Evolutionary conservation across 2,888 invertebrate genomes (phyloP).

Genomic region (Pyrochroa serraticornis): DNA sequence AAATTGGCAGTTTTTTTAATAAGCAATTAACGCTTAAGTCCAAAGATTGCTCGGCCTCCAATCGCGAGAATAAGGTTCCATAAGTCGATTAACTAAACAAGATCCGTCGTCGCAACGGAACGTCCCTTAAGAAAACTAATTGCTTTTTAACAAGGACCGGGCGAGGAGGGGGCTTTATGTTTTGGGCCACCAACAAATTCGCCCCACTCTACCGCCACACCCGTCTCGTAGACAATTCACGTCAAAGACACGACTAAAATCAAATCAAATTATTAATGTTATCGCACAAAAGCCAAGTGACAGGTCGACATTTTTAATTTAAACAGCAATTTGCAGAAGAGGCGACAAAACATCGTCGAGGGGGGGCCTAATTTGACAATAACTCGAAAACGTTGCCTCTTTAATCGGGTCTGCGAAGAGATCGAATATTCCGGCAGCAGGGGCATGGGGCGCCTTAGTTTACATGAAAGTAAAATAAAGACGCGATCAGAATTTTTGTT

Average conservation of each 20-base stretch:
- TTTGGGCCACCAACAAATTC: background rate
- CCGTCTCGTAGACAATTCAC: background rate
- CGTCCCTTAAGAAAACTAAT: background rate
- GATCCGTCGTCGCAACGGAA: too few relatives aligned
- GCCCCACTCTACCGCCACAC: background rate
- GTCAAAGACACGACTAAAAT: background rate
- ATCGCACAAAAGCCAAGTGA: background rate
- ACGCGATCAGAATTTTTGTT: background rate
- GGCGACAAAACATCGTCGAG: background rate
- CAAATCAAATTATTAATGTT: background rate
- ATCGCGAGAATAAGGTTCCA: too few relatives aligned
- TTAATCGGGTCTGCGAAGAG: background rate
- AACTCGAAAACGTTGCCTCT: background rate
- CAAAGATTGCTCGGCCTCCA: too few relatives aligned
- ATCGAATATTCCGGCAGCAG: background rate
- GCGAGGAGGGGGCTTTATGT: background rate
- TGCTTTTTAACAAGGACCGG: background rate
- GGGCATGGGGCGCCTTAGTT: background rate
- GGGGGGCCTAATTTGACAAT: too few relatives aligned
- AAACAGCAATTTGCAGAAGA: background rate
- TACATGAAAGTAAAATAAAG: background rate
- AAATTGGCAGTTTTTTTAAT: too few relatives aligned
- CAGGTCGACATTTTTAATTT: too few relatives aligned
- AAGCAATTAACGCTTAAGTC: too few relatives aligned
- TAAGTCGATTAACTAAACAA: too few relatives aligned